A percentile compares a stretch with the other conserved stretches of the same genome.
phyloP scores from a whole-genome alignment of 2,888 invertebrate genomes.

The Osmoderma eremita region DNA sequence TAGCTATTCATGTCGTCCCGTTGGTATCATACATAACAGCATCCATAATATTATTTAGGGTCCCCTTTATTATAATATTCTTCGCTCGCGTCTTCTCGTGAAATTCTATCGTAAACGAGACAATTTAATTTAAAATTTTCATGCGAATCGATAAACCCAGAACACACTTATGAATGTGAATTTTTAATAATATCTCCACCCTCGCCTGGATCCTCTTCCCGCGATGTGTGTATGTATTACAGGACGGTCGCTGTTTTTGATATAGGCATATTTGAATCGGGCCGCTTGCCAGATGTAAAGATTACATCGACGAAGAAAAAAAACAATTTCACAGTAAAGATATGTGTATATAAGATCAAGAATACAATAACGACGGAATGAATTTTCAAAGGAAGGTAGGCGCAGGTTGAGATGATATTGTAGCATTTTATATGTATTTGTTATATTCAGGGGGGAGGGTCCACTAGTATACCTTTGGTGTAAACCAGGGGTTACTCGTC shows the following conservation, averaged over 20 bases:
- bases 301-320: constrained; percentile 7
- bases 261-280: constrained; percentile 13
- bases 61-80: constrained; percentile 12
- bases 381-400: no score
- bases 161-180: constrained; percentile 36
- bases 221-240: background rate
- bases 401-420: no score
- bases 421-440: no score
- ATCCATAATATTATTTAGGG: constrained; percentile 9
- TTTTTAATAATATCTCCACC: constrained; percentile 32
- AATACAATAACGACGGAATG: no score
- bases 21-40: background rate
- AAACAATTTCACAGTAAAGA: background rate
- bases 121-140: constrained; percentile 37
- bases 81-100: constrained; percentile 3
- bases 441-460: no score
- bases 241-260: constrained; percentile 7
- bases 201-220: constrained; percentile 2
- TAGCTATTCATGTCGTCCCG: no score
- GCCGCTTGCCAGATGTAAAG: background rate
- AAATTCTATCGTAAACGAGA: constrained; percentile 25
- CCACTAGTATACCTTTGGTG: no score
- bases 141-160: constrained; percentile 33
- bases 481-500: no score
- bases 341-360: no score